Conservation (phyloP, 2,888 invertebrate genomes). For the Drosophila affinis region DNA sequence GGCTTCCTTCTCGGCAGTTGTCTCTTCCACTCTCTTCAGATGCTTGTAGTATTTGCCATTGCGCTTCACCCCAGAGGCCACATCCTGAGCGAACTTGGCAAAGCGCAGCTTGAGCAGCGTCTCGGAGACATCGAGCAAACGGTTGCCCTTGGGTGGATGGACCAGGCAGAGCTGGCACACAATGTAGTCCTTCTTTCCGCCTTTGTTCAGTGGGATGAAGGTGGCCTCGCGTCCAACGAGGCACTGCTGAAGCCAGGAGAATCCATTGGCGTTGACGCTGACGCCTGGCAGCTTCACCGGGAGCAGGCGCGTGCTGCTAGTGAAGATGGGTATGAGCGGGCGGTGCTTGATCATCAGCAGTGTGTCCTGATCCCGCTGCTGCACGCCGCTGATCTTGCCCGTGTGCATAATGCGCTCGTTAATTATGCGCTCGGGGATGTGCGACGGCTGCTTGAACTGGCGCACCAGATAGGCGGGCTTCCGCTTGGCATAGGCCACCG, state of each 20-base stretch:
- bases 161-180: constrained; percentile 84
- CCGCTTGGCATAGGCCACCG: constrained; percentile 76
- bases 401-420: constrained; percentile 80
- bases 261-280: constrained; percentile 81
- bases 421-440: constrained; percentile 79
- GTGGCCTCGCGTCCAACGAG: constrained; percentile 83
- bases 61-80: constrained; percentile 62
- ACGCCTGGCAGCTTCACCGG: constrained; percentile 81
- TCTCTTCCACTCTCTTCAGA: constrained; percentile 74
- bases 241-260: constrained; percentile 85
- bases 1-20: constrained; percentile 67
- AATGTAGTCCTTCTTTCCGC: constrained; percentile 81
- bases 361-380: constrained; percentile 77
- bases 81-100: constrained; percentile 74
- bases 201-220: constrained; percentile 83
- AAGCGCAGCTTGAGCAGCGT: constrained; percentile 82
- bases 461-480: constrained; percentile 79
- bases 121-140: constrained; percentile 80
- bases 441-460: constrained; percentile 80
- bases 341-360: constrained; percentile 77
- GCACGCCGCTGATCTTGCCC: constrained; percentile 70
- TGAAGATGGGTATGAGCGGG: constrained; percentile 75
- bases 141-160: constrained; percentile 80
- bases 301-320: constrained; percentile 67
- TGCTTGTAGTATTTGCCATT: constrained; percentile 80